Conservation (phyloP, 2,888 invertebrate species). For the Heliconius sara region DNA sequence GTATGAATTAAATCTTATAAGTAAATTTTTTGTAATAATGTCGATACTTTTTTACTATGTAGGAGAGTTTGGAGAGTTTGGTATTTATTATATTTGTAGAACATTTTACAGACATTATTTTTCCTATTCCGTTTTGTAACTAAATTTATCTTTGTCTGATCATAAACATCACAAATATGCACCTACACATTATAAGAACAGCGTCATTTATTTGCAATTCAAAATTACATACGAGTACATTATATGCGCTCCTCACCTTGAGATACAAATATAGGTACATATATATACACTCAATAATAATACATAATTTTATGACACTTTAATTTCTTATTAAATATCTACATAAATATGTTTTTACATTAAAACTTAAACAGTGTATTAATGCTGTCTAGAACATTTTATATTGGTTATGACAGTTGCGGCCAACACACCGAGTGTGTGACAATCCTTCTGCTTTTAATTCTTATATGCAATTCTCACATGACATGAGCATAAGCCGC, state of each 20-base stretch:
- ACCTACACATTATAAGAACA: constrained; percentile 8
- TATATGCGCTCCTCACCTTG: not conserved
- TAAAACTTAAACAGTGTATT: too few species aligned
- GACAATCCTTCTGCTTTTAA: too few species aligned
- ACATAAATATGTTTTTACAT: too few species aligned
- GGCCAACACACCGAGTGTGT: not conserved
- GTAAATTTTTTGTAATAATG: not conserved
- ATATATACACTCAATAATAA: too few species aligned
- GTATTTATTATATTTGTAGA: too few species aligned
- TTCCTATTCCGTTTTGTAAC: not conserved
- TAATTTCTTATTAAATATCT: too few species aligned
- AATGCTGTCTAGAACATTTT: not conserved
- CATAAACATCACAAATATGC: not conserved
- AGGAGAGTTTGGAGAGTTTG: too few species aligned
- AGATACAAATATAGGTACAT: not conserved
- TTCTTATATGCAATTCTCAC: too few species aligned
- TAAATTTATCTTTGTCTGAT: not conserved
- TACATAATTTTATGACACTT: too few species aligned
- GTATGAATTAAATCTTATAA: not conserved
- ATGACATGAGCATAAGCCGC: too few species aligned
- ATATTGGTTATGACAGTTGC: not conserved
- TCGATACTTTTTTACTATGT: too few species aligned
- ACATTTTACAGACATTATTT: too few species aligned
- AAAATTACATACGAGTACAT: not conserved
- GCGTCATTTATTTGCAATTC: constrained; percentile 15